phyloP scores from a whole-genome alignment of 2,113 vertebrate species.

The Psilopogon haemacephalus region DNA sequence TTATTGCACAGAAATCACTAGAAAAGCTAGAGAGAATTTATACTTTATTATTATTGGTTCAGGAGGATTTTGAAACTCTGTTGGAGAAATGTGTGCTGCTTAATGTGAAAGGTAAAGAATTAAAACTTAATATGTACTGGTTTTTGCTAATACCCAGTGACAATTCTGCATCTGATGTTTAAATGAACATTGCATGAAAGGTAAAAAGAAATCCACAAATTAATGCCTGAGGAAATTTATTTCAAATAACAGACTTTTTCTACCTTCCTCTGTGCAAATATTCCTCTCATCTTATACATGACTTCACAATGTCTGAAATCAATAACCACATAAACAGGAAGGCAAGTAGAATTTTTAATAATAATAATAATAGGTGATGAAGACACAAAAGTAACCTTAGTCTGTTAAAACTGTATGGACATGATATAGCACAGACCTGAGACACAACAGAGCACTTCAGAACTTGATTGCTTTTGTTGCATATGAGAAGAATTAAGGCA shows the following conservation, averaged over 20 bases:
- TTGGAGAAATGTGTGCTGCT: not conserved
- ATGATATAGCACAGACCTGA: conserved; percentile 69
- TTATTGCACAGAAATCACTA: not conserved
- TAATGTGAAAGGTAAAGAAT: not conserved
- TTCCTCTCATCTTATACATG: not conserved
- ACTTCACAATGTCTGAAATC: not conserved
- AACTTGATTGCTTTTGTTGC: conserved; percentile 72
- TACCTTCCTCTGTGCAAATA: not conserved
- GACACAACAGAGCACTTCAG: conserved; percentile 57
- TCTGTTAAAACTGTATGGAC: conserved; percentile 74
- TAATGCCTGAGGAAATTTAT: not conserved
- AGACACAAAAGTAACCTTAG: conserved; percentile 80
- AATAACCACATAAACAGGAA: not conserved
- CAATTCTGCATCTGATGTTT: not conserved
- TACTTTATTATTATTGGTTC: not conserved
- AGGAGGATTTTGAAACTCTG: not conserved
- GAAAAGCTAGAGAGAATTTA: not conserved
- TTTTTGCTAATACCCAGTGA: not conserved
- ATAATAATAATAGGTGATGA: conserved; percentile 65
- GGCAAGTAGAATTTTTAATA: not conserved
- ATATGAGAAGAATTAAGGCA: conserved; percentile 64
- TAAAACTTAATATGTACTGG: not conserved
- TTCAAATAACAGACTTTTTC: not conserved
- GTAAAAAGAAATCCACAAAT: not conserved
- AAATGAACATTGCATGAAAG: not conserved